Base-by-base conservation (phyloP, 2,797 vertebrate species). In the Manis pentadactyla region DNA sequence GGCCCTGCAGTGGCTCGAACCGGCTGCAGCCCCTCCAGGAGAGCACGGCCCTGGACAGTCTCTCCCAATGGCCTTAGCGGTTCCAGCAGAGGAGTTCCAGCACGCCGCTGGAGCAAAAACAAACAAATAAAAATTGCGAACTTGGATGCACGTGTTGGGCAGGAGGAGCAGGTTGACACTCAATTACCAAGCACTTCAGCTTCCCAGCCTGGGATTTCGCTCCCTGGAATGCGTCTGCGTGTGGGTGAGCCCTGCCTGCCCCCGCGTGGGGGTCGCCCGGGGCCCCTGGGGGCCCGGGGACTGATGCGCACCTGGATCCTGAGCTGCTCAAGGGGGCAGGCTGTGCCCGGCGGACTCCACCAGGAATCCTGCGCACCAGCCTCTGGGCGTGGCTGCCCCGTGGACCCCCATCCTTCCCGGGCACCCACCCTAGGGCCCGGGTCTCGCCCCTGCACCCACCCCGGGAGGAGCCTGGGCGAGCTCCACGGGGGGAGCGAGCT, bases 401-500 rank as follows among this genome's bases (percentile, higher is more conserved):
- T 25, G 25, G 25, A 25, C 5, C 7, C 14, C 4, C n/a, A 46
- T 46, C 9, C 3, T n/a, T 23, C 18, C 6, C 1, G 17, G 23
- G 42, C 19, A 53, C 15, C 14, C 29, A 39, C 64, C 5, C 7
- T 7, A 15, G 53, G 25, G 4, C 0, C 1, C 6, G 4, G 27
- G 25, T 68, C n/a, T 12, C n/a, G 11, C 7, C 9, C 2, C 12
- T 2, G 1, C 13, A 37, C 14, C 9, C 42, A n/a, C n/a, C 37
- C 37, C 4, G 37, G 37, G 37, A 39, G 37, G 37, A 5, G 37
- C 37, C 37, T 39, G 37, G 37, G 37, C 37, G 37, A 39, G 37
- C 37, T 39, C 37, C 37, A 39, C 37, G 37, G 7, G 3, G 18
- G 42, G 5, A 19, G 21, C 31, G 68, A 31, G 31, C 18, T 49